Evolutionary conservation across 2,797 vertebrate genomes (phyloP).

Genomic region (Limosa lapponica): DNA sequence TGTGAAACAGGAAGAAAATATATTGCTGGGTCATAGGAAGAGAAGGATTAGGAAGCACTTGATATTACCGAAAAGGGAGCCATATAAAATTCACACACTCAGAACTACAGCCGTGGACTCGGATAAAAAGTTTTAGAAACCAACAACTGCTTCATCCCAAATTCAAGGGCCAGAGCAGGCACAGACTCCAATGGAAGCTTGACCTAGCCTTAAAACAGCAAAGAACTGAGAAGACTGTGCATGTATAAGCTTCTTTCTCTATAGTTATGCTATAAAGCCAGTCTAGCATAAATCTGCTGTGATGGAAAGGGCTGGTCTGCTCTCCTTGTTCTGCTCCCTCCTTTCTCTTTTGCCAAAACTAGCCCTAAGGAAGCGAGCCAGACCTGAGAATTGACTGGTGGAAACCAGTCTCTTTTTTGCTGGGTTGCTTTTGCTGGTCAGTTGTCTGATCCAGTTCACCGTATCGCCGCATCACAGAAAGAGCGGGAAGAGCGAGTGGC

Average conservation of each 20-base stretch:
- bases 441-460: neutral
- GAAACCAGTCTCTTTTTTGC: neutral
- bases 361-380: neutral
- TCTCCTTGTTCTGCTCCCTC: neutral
- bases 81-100: neutral
- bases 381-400: neutral
- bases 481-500: neutral
- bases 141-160: neutral
- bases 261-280: neutral
- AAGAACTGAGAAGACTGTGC: neutral
- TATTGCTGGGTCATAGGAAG: neutral
- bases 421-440: neutral
- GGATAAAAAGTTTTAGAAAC: neutral
- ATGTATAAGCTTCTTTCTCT: neutral
- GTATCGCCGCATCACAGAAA: neutral
- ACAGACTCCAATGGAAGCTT: neutral
- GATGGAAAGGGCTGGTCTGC: neutral
- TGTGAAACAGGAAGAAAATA: neutral
- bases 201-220: neutral
- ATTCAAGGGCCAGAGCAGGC: neutral
- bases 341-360: neutral
- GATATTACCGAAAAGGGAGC: neutral
- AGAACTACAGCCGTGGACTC: neutral
- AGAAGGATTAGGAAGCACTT: neutral
- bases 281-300: neutral